These are phyloP conservation scores for Paramisgurnus dabryanus DNA, from an alignment of 2,113 vertebrate species.

Conservation along the genomic window DNA sequence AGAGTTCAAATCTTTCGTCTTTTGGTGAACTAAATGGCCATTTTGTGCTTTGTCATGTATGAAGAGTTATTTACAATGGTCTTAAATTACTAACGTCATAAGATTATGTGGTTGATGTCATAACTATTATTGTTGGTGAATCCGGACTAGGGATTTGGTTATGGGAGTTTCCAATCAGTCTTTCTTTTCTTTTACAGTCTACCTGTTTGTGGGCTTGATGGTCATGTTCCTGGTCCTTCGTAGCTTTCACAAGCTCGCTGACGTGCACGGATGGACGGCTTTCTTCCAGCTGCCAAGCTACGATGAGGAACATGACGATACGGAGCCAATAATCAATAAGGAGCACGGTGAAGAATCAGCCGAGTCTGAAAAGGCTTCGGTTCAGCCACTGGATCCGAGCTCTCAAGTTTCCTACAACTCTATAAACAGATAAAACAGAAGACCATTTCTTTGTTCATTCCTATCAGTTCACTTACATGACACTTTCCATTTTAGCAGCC, in stretches of 20 bases:
- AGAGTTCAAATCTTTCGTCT: not conserved
- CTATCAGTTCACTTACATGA: not conserved
- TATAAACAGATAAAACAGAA: conserved; percentile 66
- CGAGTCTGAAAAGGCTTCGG: conserved; percentile 5
- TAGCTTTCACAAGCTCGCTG: conserved; percentile 80
- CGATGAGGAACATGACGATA: conserved; percentile 65
- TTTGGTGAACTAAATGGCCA: conserved; percentile 34
- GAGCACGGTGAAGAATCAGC: not conserved
- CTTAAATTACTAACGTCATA: too few relatives aligned
- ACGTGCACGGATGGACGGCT: conserved; percentile 81
- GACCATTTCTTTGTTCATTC: not conserved
- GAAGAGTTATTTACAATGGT: not conserved
- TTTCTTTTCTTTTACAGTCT: conserved; percentile 62
- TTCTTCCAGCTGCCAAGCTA: conserved; percentile 78
- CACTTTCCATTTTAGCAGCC: not conserved
- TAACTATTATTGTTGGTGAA: too few relatives aligned
- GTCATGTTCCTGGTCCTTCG: conserved; percentile 85
- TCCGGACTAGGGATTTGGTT: not conserved
- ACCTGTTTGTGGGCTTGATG: conserved; percentile 85
- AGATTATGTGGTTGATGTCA: too few relatives aligned
- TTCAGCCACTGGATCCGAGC: conserved; percentile 61
- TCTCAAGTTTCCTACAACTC: conserved; percentile 75
- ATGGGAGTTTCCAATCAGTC: not conserved
- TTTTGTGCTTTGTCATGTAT: not conserved
- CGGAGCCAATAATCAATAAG: conserved; percentile 64